Evolutionary conservation across 1,140 invertebrate species (phyloP), one percentile per base, ranked within the genome.

Genomic region (Drosophila yakuba): DNA sequence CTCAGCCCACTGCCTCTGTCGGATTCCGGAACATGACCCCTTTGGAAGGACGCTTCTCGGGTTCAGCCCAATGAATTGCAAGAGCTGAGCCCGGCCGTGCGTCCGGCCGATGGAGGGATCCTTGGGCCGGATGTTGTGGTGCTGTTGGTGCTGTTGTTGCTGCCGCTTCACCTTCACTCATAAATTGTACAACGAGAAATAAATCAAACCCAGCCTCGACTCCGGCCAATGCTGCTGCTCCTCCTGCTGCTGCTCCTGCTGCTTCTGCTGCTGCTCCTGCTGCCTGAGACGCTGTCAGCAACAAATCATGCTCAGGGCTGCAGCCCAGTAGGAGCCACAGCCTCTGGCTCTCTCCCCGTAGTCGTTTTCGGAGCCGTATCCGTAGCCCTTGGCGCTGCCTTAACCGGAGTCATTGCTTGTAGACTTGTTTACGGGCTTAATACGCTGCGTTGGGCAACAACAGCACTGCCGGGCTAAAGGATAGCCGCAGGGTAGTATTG

Each of bases 241-340:
- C 63, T 20, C 20, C 20, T 20, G 20, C 20, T 20, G 20, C 75
- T 66, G 39, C 32, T 55, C 39, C 41, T 36, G 25, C 63, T 44
- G 38, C 35, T 17, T 20, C 47, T 51, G 0, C 25, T 20, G 35
- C 32, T 55, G 48, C 41, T 39, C 25, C 41, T 83, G 78, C 82
- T 86, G 80, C 79, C 83, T 79, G 83, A 88, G 83, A 88, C 71
- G 80, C 76, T 91, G 83, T 91, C 89, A 89, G 83, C 86, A 86
- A 90, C 81, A 81, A 85, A 86, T 86, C 86, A 90, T 90, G 80
- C 81, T 82, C 86, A 86, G 78, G 84, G 83, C 79, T 81, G 67
- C 62, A 73, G 73, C 71, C 71, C 83, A 63, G 79, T 77, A 72
- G 78, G 66, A 88, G 77, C 62, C 48, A 57, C 38, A 58, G 36